Conservation (phyloP, 2,888 invertebrate species). For the Congeria kusceri region DNA sequence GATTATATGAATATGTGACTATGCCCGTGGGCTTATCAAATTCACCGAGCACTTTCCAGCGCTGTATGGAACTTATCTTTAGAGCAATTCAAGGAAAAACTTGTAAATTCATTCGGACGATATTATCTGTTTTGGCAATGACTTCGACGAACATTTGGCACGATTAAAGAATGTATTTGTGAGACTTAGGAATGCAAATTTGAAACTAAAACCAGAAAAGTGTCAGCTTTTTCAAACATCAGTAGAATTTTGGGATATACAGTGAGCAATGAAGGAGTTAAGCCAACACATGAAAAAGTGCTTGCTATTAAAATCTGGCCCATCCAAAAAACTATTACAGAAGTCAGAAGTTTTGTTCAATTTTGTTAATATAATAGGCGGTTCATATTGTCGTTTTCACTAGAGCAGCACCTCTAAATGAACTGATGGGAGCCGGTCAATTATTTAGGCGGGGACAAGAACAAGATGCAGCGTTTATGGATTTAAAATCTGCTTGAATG, state of each 20-base stretch:
- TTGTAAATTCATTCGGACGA: constrained; percentile 41
- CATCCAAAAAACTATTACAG: constrained; percentile 6
- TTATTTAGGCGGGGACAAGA: constrained; percentile 32
- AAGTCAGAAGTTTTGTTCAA: constrained; percentile 26
- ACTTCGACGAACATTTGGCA: constrained; percentile 29
- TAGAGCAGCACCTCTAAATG: constrained; percentile 28
- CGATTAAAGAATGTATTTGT: constrained; percentile 26
- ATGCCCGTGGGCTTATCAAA: constrained; percentile 39
- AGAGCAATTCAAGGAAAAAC: constrained; percentile 19
- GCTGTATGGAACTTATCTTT: constrained; percentile 34
- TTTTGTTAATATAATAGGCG: constrained; percentile 26
- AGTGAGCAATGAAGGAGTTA: constrained; percentile 27
- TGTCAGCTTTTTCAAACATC: constrained; percentile 39
- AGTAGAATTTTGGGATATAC: constrained; percentile 38
- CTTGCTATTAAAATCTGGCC: constrained; percentile 29
- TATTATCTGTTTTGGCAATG: constrained; percentile 27
- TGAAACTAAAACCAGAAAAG: constrained; percentile 40
- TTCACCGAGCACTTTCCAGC: constrained; percentile 33
- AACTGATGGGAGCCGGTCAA: constrained; percentile 28
- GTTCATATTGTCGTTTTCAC: constrained; percentile 24
- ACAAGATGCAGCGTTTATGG: constrained; percentile 35
- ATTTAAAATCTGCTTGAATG: constrained; percentile 20
- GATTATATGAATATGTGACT: constrained; percentile 21
- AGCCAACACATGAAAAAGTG: constrained; percentile 26
- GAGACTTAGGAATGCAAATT: constrained; percentile 16